Evolutionary conservation across 2,113 vertebrate genomes (phyloP).

Genomic region (Catagonus wagneri): DNA sequence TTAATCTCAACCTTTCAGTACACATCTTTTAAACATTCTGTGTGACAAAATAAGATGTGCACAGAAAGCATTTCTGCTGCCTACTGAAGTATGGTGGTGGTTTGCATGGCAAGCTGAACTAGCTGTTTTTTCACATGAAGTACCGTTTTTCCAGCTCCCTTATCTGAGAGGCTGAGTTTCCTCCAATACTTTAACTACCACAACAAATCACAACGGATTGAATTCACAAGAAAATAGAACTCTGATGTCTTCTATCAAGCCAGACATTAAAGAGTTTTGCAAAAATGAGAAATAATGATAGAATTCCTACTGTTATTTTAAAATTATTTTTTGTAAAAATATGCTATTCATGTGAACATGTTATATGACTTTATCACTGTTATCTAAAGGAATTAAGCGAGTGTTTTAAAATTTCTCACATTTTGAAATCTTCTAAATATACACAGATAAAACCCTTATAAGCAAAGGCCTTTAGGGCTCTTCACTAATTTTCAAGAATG

Average conservation of each 20-base stretch:
- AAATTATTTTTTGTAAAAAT: slow-evolving; percentile 1
- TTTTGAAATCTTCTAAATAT: background rate
- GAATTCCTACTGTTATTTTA: background rate
- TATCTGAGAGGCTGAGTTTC: background rate
- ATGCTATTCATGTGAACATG: background rate
- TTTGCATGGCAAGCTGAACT: background rate
- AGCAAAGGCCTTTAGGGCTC: background rate
- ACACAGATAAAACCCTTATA: background rate
- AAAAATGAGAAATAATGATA: background rate
- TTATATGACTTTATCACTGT: background rate
- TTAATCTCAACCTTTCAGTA: background rate
- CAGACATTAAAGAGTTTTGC: background rate
- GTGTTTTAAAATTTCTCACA: background rate
- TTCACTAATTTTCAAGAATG: background rate
- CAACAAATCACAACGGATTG: background rate
- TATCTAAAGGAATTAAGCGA: background rate
- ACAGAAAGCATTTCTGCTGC: background rate
- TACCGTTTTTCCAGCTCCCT: background rate
- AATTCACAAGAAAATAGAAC: background rate
- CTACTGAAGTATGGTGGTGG: background rate
- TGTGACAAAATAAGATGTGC: background rate
- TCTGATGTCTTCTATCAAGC: background rate
- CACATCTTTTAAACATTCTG: background rate
- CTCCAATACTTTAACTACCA: background rate
- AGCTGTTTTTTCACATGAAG: background rate